Evolutionary conservation across 92 coral and sea anemone species (phyloP).

Genomic region (Epizoanthus stellaris): DNA sequence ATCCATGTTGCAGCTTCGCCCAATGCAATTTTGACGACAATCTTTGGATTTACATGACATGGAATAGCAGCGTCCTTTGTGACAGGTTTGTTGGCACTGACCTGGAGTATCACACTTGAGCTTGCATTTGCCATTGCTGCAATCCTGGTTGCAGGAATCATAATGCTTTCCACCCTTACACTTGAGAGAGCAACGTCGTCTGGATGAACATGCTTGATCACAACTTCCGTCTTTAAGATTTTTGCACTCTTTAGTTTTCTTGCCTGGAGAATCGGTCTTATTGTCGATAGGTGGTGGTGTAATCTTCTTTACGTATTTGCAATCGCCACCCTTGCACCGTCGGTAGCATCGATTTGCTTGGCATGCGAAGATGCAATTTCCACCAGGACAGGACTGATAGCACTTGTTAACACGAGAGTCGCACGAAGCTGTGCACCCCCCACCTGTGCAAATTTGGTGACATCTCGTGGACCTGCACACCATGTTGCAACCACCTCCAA

Average conservation of each 20-base stretch:
- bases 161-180: conserved; percentile 63
- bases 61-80: conserved; percentile 71
- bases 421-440: conserved; percentile 76
- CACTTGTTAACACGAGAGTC: conserved; percentile 66
- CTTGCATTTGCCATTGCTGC: conserved; percentile 76
- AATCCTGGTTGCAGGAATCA: conserved; percentile 81
- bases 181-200: conserved; percentile 67
- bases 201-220: conserved; percentile 62
- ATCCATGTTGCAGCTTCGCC: conserved; percentile 77
- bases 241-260: conserved; percentile 52
- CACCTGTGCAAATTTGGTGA: conserved; percentile 84
- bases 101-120: conserved; percentile 74
- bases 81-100: conserved; percentile 72
- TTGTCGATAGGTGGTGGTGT: conserved; percentile 56
- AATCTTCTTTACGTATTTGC: conserved; percentile 57
- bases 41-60: conserved; percentile 73
- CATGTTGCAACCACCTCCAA: conserved; percentile 85
- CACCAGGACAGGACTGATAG: conserved; percentile 82
- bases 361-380: conserved; percentile 75
- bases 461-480: conserved; percentile 79
- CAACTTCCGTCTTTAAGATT: conserved; percentile 61
- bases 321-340: conserved; percentile 78
- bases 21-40: conserved; percentile 77
- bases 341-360: conserved; percentile 77
- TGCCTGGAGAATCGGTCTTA: neutral